Evolutionary conservation across 2,888 invertebrate genomes (phyloP), one percentile per base, ranked within the genome.

Genomic region (Anoplius nigerrimus): DNA sequence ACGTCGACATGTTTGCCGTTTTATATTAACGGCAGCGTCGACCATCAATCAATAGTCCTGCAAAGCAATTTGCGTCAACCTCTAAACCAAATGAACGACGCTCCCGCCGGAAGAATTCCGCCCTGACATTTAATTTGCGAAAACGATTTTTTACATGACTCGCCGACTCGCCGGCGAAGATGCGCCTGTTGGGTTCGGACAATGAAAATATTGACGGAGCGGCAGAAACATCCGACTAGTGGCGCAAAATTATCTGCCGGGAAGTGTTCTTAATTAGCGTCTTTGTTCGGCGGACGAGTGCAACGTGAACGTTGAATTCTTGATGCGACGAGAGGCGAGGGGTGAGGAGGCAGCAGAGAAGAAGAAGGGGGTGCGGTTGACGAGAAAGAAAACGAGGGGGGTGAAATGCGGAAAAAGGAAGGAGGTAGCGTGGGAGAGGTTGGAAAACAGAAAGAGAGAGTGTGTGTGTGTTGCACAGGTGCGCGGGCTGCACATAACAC

Each of bases 211-310:
- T 72, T 69, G 73, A 75, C 66, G 71, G 69, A 62, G 72, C 11
- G 76, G 64, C 65, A 66, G 65, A 64, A 20, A 56, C 64, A 34
- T 34, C 8, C 1, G 34, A 11, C 34, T 13, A 34, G 34, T 11
- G 11, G 11, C 53, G 66, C 68, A 79, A n/a, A 79, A 79, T 79
- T 77, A 79, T 80, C 72, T 70, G n/a, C 71, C 69, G 53, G 62
- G 60, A 75, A 74, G 72, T 78, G 66, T 79, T 74, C 79, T 81
- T 77, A 80, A 80, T 79, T 80, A 79, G 75, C 70, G 69, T 62
- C 57, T 70, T 78, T 74, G 80, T 79, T 80, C 76, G 64, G 66
- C 56, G 65, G 67, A 62, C 66, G 60, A 63, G 55, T 56, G 57
- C 45, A 22, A 48, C 54, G 58, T 51, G 66, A 1, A 22, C 11